Evolutionary conservation across 92 coral and sea anemone species (phyloP).

Genomic region (Epizoanthus ramosus): DNA sequence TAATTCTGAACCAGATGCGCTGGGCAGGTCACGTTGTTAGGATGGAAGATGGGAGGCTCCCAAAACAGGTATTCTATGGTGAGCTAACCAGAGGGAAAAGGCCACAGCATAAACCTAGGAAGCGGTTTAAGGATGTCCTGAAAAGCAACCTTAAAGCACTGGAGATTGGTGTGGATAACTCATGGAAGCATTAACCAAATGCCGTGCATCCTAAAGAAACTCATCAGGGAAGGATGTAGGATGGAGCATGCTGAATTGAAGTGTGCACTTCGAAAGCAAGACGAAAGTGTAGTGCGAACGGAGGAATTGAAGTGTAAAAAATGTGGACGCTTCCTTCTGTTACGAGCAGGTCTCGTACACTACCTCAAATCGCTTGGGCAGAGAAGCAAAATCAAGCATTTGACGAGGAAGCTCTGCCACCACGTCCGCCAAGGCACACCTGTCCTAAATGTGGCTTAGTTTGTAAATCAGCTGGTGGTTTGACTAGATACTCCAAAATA

Average conservation of each 20-base stretch:
- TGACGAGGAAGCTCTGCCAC: too few relatives aligned
- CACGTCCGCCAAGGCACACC: too few relatives aligned
- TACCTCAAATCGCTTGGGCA: neutral
- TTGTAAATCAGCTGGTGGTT: too few relatives aligned
- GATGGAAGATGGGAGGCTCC: constrained; percentile 17
- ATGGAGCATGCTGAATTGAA: too few relatives aligned
- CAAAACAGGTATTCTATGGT: constrained; percentile 21
- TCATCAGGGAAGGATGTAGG: too few relatives aligned
- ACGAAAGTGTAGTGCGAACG: too few relatives aligned
- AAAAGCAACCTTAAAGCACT: constrained; percentile 6
- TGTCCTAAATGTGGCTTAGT: too few relatives aligned
- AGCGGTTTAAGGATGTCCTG: constrained; percentile 12
- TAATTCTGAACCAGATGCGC: neutral
- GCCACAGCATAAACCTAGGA: constrained; percentile 6
- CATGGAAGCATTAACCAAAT: neutral
- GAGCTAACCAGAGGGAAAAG: constrained; percentile 11
- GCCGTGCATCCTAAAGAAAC: too few relatives aligned
- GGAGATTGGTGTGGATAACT: neutral
- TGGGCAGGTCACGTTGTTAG: constrained; percentile 31
- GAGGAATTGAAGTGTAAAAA: neutral
- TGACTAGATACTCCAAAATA: neutral
- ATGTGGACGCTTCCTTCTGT: neutral
- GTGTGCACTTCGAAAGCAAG: too few relatives aligned
- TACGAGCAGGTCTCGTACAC: neutral
- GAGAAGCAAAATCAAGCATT: too few relatives aligned